These are phyloP conservation scores for Cherax destructor DNA, from an alignment of 1,140 invertebrate genomes.

Conservation along the genomic window DNA sequence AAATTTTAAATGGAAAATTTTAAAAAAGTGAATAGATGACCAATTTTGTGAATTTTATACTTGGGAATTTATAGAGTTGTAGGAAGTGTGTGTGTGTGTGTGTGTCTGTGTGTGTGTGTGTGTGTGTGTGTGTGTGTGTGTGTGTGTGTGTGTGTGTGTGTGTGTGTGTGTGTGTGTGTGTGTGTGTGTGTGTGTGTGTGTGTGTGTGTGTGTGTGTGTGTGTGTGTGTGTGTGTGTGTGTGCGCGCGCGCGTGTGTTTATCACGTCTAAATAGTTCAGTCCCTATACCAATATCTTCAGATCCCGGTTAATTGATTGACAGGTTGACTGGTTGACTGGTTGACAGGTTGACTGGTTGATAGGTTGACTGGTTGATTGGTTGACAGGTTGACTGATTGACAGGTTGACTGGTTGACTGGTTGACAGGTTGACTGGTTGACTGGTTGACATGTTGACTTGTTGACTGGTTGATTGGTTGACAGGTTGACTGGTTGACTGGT, in stretches of 20 bases:
- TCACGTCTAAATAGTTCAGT: conserved; percentile 22
- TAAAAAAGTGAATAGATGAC: too few relatives aligned
- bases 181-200: conserved; percentile 14
- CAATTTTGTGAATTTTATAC: conserved; percentile 44
- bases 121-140: conserved; percentile 12
- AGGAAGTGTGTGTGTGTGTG: background rate
- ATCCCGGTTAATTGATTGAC: background rate
- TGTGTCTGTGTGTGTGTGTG: conserved; percentile 24
- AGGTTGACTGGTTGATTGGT: too few relatives aligned
- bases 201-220: background rate
- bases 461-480: too few relatives aligned
- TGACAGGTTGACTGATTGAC: too few relatives aligned
- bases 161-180: conserved; percentile 23
- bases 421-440: too few relatives aligned
- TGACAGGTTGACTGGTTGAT: too few relatives aligned
- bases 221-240: conserved; percentile 1
- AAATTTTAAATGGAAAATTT: too few relatives aligned
- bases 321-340: too few relatives aligned
- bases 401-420: too few relatives aligned
- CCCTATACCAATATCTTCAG: conserved; percentile 11
- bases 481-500: too few relatives aligned
- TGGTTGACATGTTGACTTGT: too few relatives aligned
- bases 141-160: conserved; percentile 4
- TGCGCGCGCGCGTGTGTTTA: conserved; percentile 8
- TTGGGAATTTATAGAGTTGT: background rate